Evolutionary conservation across 2,888 invertebrate genomes (phyloP), one percentile per base, ranked within the genome.

Genomic region (Sclerodermus sp.): DNA sequence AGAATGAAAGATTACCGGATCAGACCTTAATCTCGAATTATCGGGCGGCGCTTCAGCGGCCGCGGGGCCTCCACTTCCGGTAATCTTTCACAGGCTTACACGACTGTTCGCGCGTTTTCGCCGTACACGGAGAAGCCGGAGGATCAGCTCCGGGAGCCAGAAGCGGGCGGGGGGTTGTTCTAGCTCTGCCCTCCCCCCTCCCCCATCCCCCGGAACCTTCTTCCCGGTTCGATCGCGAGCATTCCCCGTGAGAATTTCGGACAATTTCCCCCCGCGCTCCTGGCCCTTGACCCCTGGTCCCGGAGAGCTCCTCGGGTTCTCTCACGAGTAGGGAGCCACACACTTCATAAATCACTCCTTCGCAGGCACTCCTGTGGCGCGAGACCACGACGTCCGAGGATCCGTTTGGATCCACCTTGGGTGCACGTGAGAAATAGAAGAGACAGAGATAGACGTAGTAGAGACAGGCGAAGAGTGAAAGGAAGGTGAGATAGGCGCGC

Each of bases 41-140:
- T 6, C 32, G 18, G 4, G 14, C 48, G 42, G 15, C 18, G 17
- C 16, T n/a, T 15, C 15, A 4, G 15, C 16, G 41, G 14, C 10
- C n/a, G 15, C 13, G 30, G 32, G n/a, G 2, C 29, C 15, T 14
- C 16, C 14, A 14, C 23, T 13, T 16, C 45, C 30, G 42, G 41
- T 51, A 51, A 61, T 63, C 66, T 66, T 63, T 63, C 66, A 56
- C 61, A 51, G 53, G 38, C 18, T 29, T 18, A 17, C 9, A 16
- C 45, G 42, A 49, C 43, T 49, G 47, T 23, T 49, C 47, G 51
- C 39, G 45, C 31, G 42, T 39, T 17, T 40, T 23, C 23, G 23
- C 46, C 23, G 23, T 23, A 23, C 40, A 46, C 34, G 34, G 34
- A 34, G 34, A 34, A 34, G 34, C 12, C 34, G 34, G 14, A 10